Evolutionary conservation across 2,797 vertebrate species (phyloP), one percentile per base, ranked within the genome.

Genomic region (Rhinatrema bivittatum): DNA sequence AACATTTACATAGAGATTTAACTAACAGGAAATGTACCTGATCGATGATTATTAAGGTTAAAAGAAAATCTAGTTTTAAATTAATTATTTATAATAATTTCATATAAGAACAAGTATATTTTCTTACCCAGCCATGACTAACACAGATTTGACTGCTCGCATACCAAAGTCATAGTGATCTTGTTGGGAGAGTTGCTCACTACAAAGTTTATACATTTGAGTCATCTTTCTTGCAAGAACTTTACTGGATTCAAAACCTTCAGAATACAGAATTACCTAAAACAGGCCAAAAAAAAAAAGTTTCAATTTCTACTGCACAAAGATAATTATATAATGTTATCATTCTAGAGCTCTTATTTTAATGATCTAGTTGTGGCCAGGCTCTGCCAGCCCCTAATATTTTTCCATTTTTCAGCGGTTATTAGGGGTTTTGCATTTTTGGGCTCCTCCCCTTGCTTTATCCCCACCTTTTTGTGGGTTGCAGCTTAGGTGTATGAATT

Each of bases 131-230:
- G 87, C 85, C 86, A 91, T 91, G 56, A 90, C 88, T 42, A 91
- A 82, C 5, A 91, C 85, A 21, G 87, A 92, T 67, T 90, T 91
- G 39, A 91, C 87, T 2, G 88, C 89, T 71, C 85, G 84, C 86
- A 89, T 91, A 62, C 85, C 89, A 41, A 91, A 92, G 66, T 90
- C 88, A 2, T 85, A 91, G 68, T 90, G 89, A 65, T 91, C 89
- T 68, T 92, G 89, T 44, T 90, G 89, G 27, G 88, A 93, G n/a
- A 94, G 83, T 73, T 92, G 87, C 43, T 90, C 87, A 3, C 85
- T 91, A 68, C 89, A 91, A 28, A 91, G 80, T 65, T 90, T 90
- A 65, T 90, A 91, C 87, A 91, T 89, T 56, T 92, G 88, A 33
- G 87, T 94, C 85, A 90, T 91, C 65, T 91, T 92, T 46, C 87